Evolutionary conservation across 2,797 vertebrate species (phyloP).

Genomic region (Dryobates pubescens): DNA sequence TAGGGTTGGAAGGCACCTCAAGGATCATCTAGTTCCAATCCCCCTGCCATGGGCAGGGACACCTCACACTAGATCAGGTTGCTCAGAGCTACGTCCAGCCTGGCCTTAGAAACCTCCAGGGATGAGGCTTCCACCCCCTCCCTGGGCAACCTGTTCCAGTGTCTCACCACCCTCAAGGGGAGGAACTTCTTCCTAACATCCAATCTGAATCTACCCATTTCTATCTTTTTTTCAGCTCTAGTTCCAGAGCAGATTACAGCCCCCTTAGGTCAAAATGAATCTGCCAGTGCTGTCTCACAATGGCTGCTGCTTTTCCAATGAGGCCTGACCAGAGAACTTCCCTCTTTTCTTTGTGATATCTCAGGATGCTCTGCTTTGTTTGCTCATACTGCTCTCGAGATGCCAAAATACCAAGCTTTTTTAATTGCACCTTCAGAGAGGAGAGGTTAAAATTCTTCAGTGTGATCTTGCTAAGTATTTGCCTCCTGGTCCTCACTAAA

Average conservation of each 20-base stretch:
- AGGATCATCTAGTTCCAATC: too few species aligned
- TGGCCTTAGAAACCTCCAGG: too few species aligned
- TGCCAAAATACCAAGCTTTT: neutral
- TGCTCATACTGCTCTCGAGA: neutral
- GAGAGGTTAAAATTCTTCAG: neutral
- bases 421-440: neutral
- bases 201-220: too few species aligned
- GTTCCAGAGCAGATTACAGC: constrained; percentile 6
- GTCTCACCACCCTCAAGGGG: too few species aligned
- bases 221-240: neutral
- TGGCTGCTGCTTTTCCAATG: neutral
- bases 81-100: too few species aligned
- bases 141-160: too few species aligned
- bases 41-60: too few species aligned
- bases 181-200: too few species aligned
- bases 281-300: neutral
- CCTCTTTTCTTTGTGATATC: neutral
- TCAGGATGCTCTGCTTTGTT: neutral
- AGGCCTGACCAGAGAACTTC: neutral
- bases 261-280: neutral
- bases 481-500: neutral
- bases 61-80: too few species aligned
- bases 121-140: too few species aligned
- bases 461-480: neutral
- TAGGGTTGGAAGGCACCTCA: too few species aligned